These are phyloP conservation scores for Amorpha juglandis DNA, from an alignment of 2,888 invertebrate species.

Conservation along the genomic window DNA sequence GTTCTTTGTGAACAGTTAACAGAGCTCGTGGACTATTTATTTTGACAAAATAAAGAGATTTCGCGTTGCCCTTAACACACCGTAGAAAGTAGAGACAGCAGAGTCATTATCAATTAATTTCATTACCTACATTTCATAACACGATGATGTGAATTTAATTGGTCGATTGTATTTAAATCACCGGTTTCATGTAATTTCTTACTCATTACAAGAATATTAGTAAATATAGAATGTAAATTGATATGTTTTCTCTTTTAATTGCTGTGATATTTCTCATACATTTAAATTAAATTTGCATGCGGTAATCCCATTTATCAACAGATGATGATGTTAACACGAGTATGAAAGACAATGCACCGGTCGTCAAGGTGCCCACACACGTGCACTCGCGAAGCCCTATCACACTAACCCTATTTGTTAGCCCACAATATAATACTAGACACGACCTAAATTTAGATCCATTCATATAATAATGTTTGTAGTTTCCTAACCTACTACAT, in stretches of 20 bases:
- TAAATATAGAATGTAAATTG: not conserved
- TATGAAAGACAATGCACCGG: slow-evolving; percentile 49
- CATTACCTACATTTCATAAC: slow-evolving; percentile 47
- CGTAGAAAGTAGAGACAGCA: slow-evolving; percentile 45
- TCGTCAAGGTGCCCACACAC: slow-evolving; percentile 56
- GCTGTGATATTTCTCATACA: not conserved
- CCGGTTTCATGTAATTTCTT: slow-evolving; percentile 38
- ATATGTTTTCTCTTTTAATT: slow-evolving; percentile 17
- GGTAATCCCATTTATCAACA: slow-evolving; percentile 39
- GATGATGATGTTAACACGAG: slow-evolving; percentile 51
- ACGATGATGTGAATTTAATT: slow-evolving; percentile 59
- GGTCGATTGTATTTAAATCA: slow-evolving; percentile 51
- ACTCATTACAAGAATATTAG: slow-evolving; percentile 11
- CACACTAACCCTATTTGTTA: slow-evolving; percentile 72
- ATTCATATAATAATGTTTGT: slow-evolving; percentile 40
- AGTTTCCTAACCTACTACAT: not conserved
- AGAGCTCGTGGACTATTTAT: slow-evolving; percentile 45
- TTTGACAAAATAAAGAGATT: slow-evolving; percentile 44
- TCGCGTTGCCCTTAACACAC: slow-evolving; percentile 46
- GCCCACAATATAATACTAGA: slow-evolving; percentile 52
- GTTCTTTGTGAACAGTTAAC: slow-evolving; percentile 31
- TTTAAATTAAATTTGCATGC: not conserved
- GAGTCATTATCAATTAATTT: slow-evolving; percentile 49
- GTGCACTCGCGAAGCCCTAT: slow-evolving; percentile 70
- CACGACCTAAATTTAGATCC: slow-evolving; percentile 53